These are phyloP conservation scores for Himalopsyche tibetana DNA, from an alignment of 2,888 invertebrate genomes.

Conservation along the genomic window DNA sequence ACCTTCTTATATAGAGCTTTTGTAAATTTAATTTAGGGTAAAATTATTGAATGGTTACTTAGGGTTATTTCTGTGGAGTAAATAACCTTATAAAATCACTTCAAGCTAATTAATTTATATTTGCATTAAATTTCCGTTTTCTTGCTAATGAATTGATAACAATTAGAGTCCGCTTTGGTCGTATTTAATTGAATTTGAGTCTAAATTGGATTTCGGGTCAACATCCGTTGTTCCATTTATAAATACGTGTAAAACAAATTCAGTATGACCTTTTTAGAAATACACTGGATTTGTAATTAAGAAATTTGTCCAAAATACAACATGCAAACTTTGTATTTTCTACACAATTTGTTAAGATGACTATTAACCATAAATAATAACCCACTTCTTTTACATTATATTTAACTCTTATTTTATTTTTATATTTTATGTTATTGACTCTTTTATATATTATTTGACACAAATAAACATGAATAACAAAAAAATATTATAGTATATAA, in stretches of 20 bases:
- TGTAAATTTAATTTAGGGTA: not conserved
- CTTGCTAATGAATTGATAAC: not conserved
- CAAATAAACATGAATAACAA: too few species aligned
- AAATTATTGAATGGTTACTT: not conserved
- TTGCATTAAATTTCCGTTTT: conserved; percentile 15
- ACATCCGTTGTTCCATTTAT: not conserved
- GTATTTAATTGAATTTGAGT: conserved; percentile 11
- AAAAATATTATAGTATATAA: too few species aligned
- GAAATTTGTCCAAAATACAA: too few species aligned
- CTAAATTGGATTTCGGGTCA: not conserved
- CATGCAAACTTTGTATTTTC: not conserved
- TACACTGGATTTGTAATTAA: not conserved
- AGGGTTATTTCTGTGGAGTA: not conserved
- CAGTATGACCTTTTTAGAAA: not conserved
- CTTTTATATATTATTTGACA: too few species aligned
- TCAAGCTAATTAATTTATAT: not conserved
- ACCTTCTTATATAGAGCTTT: not conserved
- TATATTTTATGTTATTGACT: too few species aligned
- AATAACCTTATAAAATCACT: conserved; percentile 24
- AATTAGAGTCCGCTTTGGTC: not conserved
- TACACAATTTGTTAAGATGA: not conserved
- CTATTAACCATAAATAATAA: not conserved
- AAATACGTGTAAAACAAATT: not conserved
- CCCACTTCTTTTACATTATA: too few species aligned
- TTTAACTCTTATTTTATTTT: too few species aligned